Base-by-base conservation (phyloP, 2,797 vertebrate genomes). In the Poeciliopsis infans region DNA sequence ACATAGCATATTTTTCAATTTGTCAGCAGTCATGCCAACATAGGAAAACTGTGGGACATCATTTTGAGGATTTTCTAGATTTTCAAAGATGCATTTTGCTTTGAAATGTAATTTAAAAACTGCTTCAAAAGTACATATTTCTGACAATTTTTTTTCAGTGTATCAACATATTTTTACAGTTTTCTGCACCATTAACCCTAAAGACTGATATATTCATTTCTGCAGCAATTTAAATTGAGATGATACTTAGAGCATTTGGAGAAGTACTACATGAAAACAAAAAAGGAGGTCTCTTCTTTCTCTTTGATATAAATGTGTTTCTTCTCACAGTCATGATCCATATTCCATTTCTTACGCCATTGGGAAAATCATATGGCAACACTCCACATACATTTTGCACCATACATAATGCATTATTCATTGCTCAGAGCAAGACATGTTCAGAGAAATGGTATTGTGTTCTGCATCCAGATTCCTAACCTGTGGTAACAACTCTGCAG, bases 381-480 rank as follows among this genome's bases (percentile, higher is more conserved):
- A 53, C 39, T n/a, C 43, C 16, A 53, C 45, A 79, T 31, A 57
- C 33, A 61, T 69, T 33, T 75, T 79, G 72, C 76, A 82, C 57
- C 69, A 66, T 72, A 25, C 3, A 15, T 49, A 46, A 72, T 41
- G 28, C 53, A 41, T 72, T 45, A 47, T 72, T 57, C 53, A 74
- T 70, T 80, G 79, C 74, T 79, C 11, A 51, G n/a, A 77, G 79
- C 72, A 69, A 53, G 46, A 78, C 84, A 73, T 82, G 77, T 81
- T 81, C 72, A 79, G 75, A 76, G 73, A 73, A 82, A 84, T 53
- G 31, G 47, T 46, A 53, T 81, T 72, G 61, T 84, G 72, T 86
- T 87, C 84, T 83, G 86, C 82, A 90, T 92, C 80, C 83, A 88
- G 82, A 93, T 91, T 85, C 73, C 87, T 81, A 92, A 86, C 86